A percentile compares a stretch with the other conserved stretches of the same genome.
Conservation (phyloP, 2,797 vertebrate genomes). For the Alfaro cultratus region DNA sequence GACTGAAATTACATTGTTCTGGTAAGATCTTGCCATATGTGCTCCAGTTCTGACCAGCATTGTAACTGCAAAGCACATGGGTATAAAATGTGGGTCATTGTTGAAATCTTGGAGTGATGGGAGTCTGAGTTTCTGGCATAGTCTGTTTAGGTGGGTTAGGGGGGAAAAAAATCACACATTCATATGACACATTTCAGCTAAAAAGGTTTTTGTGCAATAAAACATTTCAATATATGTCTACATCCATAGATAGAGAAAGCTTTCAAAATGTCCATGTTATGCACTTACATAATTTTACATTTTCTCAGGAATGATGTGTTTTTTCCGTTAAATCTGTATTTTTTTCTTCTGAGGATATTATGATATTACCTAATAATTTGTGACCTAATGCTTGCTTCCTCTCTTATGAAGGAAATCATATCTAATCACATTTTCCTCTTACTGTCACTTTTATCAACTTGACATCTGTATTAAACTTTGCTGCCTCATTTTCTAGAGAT, state of each 20-base stretch:
- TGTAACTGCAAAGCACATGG: not conserved
- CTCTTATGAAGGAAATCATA: constrained; percentile 35
- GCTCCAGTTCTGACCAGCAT: not conserved
- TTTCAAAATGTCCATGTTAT: not conserved
- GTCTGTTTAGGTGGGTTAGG: not conserved
- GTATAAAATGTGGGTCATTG: not conserved
- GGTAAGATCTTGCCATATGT: not conserved
- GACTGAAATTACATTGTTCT: not conserved
- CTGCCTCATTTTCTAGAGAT: constrained; percentile 83
- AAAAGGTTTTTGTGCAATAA: not conserved
- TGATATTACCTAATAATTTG: constrained; percentile 16
- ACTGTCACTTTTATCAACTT: not conserved
- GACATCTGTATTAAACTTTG: constrained; percentile 62
- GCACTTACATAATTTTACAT: not conserved
- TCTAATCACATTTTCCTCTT: constrained; percentile 11
- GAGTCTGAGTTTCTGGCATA: not conserved
- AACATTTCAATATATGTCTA: not conserved
- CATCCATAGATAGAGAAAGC: not conserved
- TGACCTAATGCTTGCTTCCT: constrained; percentile 25
- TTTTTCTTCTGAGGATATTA: not conserved
- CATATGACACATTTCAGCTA: not conserved
- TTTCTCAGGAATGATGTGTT: not conserved
- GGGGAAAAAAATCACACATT: not conserved
- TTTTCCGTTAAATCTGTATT: constrained; percentile 18
- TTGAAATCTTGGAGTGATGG: not conserved